phyloP scores from a whole-genome alignment of 1,140 invertebrate genomes.

The Drosophila sp. region DNA sequence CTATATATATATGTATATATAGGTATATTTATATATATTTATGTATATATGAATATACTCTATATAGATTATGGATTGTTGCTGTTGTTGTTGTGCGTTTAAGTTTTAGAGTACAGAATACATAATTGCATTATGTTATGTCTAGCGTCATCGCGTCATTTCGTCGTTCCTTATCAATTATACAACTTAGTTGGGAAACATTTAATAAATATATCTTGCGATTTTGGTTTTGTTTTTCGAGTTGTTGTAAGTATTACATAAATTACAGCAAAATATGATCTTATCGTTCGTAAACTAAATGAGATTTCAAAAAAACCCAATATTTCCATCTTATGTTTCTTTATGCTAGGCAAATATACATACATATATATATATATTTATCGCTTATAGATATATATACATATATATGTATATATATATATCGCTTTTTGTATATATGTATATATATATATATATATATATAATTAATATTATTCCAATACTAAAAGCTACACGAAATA shows the following conservation, averaged over 20 bases:
- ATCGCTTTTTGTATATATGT: constrained; percentile 30
- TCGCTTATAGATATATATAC: constrained; percentile 1
- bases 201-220: constrained; percentile 70
- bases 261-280: constrained; percentile 72
- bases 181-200: constrained; percentile 78
- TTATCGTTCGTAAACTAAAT: constrained; percentile 73
- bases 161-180: constrained; percentile 63
- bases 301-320: constrained; percentile 66
- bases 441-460: constrained; percentile 28
- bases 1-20: constrained; percentile 55
- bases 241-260: constrained; percentile 51
- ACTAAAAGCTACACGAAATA: constrained; percentile 21
- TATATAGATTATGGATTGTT: constrained; percentile 33
- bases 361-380: constrained; percentile 18
- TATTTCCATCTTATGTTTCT: constrained; percentile 21
- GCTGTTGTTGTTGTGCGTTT: constrained; percentile 49
- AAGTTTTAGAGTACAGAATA: constrained; percentile 46
- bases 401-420: constrained; percentile 3
- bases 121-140: constrained; percentile 77
- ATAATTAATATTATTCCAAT: constrained; percentile 15
- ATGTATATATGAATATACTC: constrained; percentile 44
- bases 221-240: constrained; percentile 18
- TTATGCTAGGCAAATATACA: constrained; percentile 12
- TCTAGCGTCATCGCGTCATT: constrained; percentile 22
- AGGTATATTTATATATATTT: constrained; percentile 44